Conservation (phyloP, 2,797 vertebrate species). For the Anabas testudineus region DNA sequence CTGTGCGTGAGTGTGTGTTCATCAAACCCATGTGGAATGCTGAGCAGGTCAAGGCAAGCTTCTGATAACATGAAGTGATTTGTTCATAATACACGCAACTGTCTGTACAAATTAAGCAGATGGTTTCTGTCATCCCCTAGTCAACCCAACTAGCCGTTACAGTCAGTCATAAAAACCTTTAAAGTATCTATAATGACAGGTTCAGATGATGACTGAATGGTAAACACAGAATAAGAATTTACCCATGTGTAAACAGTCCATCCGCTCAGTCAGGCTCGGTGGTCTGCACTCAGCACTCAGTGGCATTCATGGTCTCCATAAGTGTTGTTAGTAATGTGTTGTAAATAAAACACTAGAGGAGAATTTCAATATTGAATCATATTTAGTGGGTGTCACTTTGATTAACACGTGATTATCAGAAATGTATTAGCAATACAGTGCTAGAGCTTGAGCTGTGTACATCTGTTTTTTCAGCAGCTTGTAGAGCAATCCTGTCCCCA, state of each 20-base stretch:
- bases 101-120: conserved; percentile 7
- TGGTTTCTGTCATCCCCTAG: neutral
- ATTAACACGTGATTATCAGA: neutral
- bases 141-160: neutral
- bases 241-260: neutral
- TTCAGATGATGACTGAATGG: neutral
- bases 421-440: neutral
- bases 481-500: conserved; percentile 7
- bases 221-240: neutral
- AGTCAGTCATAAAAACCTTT: neutral
- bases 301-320: neutral
- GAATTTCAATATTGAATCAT: neutral
- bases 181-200: neutral
- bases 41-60: conserved; percentile 72
- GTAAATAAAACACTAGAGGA: neutral
- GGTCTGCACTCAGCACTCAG: neutral
- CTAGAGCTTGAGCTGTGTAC: neutral
- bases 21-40: conserved; percentile 64
- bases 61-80: conserved; percentile 14
- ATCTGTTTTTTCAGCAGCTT: conserved; percentile 7
- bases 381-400: neutral
- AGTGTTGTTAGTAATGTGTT: neutral
- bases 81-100: neutral
- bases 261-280: neutral
- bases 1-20: conserved; percentile 3